These are phyloP conservation scores for Onychomys leucogaster DNA, from an alignment of 2,797 vertebrate species.

Conservation along the genomic window DNA sequence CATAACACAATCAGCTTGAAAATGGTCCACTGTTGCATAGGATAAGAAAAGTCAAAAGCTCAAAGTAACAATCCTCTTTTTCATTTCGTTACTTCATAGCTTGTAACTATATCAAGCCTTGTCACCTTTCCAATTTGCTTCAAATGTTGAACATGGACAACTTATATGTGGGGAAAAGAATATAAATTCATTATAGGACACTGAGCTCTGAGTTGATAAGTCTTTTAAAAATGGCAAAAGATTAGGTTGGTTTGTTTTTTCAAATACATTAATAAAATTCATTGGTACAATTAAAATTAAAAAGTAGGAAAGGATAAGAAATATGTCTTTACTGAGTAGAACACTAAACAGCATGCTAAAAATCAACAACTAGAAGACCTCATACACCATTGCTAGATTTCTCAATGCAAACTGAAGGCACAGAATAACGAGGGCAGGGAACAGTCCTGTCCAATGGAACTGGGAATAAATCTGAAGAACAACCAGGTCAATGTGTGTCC, in stretches of 20 bases:
- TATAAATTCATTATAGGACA: constrained; percentile 40
- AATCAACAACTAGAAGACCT: not conserved
- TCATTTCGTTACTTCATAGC: not conserved
- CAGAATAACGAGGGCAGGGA: not conserved
- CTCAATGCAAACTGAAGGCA: not conserved
- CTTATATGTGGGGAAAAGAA: not conserved
- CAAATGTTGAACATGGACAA: not conserved
- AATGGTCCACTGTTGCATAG: not conserved
- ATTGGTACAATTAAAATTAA: not conserved
- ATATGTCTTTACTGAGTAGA: not conserved
- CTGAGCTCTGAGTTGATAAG: not conserved
- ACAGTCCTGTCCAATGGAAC: not conserved
- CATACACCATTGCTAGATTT: not conserved
- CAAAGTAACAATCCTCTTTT: not conserved
- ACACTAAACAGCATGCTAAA: not conserved
- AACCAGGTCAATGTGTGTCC: not conserved
- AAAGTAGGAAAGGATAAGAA: not conserved
- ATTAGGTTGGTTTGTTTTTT: constrained; percentile 35
- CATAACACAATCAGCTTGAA: not conserved
- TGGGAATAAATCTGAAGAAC: constrained; percentile 4
- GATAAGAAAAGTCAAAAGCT: not conserved
- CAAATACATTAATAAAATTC: not conserved
- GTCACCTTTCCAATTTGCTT: not conserved
- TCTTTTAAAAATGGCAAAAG: constrained; percentile 15
- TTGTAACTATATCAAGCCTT: not conserved